These are phyloP conservation scores for Andrena camellia DNA, from an alignment of 2,888 invertebrate genomes.

Conservation along the genomic window DNA sequence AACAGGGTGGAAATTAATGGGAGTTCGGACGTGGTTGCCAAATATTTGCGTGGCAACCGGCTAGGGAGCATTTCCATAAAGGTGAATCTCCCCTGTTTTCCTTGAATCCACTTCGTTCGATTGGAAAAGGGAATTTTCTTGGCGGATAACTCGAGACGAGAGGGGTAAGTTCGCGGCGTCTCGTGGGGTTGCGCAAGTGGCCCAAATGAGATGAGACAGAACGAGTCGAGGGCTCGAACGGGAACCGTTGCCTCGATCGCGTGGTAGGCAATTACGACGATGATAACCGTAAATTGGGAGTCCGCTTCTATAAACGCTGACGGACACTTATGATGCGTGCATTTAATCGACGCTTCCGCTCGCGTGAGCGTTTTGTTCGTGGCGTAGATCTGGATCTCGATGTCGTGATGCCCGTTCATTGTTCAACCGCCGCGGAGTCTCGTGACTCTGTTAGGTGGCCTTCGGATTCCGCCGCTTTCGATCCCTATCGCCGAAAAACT, in stretches of 20 bases:
- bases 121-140: slow-evolving; percentile 45
- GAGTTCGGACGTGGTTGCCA: slow-evolving; percentile 70
- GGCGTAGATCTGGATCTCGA: slow-evolving; percentile 15
- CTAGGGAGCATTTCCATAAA: slow-evolving; percentile 61
- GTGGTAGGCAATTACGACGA: background rate
- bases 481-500: background rate
- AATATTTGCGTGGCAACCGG: slow-evolving; percentile 72
- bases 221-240: background rate
- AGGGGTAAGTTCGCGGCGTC: background rate
- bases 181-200: no score
- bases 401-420: slow-evolving; percentile 23
- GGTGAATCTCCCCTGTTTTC: slow-evolving; percentile 35
- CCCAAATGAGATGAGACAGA: background rate
- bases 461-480: background rate
- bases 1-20: slow-evolving; percentile 77
- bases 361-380: slow-evolving; percentile 34
- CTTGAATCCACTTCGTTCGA: slow-evolving; percentile 26
- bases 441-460: background rate
- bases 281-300: background rate
- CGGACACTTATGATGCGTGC: slow-evolving; percentile 14
- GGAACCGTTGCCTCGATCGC: background rate
- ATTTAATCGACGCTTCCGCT: slow-evolving; percentile 24
- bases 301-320: background rate
- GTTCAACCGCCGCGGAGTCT: background rate
- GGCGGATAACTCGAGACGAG: slow-evolving; percentile 21